Base-by-base conservation (phyloP, 1,140 invertebrate genomes). In the Magallana angulata region DNA sequence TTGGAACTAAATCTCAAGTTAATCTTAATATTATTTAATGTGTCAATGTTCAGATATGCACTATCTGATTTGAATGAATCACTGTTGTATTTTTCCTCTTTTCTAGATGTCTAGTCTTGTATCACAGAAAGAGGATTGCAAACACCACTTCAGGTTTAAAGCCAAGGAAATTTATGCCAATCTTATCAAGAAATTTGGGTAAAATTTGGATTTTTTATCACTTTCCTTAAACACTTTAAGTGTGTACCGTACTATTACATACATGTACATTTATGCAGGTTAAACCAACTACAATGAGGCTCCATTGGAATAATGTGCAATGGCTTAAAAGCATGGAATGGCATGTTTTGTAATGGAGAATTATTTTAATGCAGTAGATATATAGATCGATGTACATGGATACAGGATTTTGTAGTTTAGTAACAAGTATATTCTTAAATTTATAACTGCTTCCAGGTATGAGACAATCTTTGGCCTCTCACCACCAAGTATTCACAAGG, bases 51-150 rank as follows among this genome's bases (percentile, higher is more conserved):
- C 36, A 36, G 36, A 36, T 36, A 36, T 36, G 36, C 36, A 36
- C 36, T 36, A 0, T 0, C 36, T 36, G 4, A 36, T 36, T 36
- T 36, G 36, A 3, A 4, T 36, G 4, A 36, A 36, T 36, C 36
- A 36, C 36, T 36, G 36, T 14, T 80, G 18, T 30, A 30, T 36
- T 80, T 30, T 14, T 57, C 64, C 85, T 83, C 82, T 58, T 24
- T 76, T 91, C 12, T 88, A 93, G 92, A 88, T 93, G 84, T 86
- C 89, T 5, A 92, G 92, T 86, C 91, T 98, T 0, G 96, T 96
- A 0, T 94, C 94, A 8, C 98, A 98, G 97, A 96, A 96, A 0
- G 97, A 98, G 7, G 97, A 98, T 92, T 97, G 97, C 91, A 97
- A 97, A 92, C 96, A 97, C 7, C 97, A 98, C 91, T 97, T 97